Conservation (phyloP, 1,140 invertebrate species). For the Sycophaga agraensis region DNA sequence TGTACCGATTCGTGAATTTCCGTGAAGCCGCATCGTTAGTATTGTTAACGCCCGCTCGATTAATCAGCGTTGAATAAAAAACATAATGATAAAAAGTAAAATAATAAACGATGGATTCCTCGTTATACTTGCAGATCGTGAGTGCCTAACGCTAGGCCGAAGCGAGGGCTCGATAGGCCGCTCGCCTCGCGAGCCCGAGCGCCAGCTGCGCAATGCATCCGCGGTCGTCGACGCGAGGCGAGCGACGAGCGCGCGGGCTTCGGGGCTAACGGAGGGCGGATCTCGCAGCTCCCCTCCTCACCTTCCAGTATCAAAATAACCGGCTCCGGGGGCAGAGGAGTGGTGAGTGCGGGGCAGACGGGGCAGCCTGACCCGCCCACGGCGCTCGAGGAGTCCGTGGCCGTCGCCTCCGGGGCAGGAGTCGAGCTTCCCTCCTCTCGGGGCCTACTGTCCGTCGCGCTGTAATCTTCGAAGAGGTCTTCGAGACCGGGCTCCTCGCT, state of each 20-base stretch:
- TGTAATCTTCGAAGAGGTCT: conserved; percentile 11
- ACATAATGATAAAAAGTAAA: too few relatives aligned
- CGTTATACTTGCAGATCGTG: background rate
- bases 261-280: background rate
- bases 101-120: conserved; percentile 13
- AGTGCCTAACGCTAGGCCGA: background rate
- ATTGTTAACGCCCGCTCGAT: conserved; percentile 7
- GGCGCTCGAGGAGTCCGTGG: conserved; percentile 42
- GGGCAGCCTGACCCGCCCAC: background rate
- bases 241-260: background rate
- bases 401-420: conserved; percentile 17
- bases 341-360: conserved; percentile 28
- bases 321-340: conserved; percentile 66
- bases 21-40: conserved; percentile 19
- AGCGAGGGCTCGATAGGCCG: background rate
- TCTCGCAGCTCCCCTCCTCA: conserved; percentile 54
- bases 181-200: background rate
- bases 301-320: conserved; percentile 76
- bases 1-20: background rate
- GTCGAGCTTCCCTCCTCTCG: background rate
- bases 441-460: background rate
- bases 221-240: background rate
- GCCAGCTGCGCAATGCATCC: too few relatives aligned
- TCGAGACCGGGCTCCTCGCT: background rate
- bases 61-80: conserved; percentile 7